Evolutionary conservation across 2,113 vertebrate genomes (phyloP).

Genomic region (Campylomormyrus tamandua): DNA sequence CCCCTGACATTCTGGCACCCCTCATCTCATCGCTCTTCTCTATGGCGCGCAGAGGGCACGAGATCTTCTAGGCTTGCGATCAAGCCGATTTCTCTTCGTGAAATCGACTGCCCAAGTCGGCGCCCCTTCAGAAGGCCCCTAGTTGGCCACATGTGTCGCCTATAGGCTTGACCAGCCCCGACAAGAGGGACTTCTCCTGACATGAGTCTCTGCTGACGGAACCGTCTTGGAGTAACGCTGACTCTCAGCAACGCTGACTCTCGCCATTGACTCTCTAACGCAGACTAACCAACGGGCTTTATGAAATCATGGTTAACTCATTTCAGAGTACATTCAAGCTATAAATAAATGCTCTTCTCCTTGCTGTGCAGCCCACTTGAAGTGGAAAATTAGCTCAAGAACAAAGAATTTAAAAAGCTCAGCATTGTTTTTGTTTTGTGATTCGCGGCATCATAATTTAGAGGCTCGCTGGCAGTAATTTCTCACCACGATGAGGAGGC

Average conservation of each 20-base stretch:
- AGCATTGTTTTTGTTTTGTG: neutral
- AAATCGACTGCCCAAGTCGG: neutral
- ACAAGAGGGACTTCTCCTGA: neutral
- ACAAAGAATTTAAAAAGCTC: neutral
- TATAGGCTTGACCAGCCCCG: neutral
- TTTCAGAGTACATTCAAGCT: neutral
- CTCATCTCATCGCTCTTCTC: neutral
- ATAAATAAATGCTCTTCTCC: neutral
- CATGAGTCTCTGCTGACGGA: neutral
- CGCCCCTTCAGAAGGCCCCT: neutral
- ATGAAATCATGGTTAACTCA: neutral
- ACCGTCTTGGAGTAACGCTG: neutral
- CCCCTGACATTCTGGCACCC: neutral
- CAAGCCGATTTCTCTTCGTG: neutral
- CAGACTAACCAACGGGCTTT: neutral
- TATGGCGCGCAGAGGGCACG: neutral
- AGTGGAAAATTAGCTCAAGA: neutral
- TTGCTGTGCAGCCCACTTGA: neutral
- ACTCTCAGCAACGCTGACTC: neutral
- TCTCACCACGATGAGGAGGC: neutral
- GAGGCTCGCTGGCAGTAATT: neutral
- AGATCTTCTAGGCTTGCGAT: neutral
- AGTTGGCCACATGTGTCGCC: neutral
- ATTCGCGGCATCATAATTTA: conserved; percentile 2
- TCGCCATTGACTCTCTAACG: neutral